A percentile compares a stretch with the other conserved stretches of the same genome.
These are phyloP conservation scores for Fissipunctia ypsillon DNA, from an alignment of 2,888 invertebrate species.

Conservation along the genomic window DNA sequence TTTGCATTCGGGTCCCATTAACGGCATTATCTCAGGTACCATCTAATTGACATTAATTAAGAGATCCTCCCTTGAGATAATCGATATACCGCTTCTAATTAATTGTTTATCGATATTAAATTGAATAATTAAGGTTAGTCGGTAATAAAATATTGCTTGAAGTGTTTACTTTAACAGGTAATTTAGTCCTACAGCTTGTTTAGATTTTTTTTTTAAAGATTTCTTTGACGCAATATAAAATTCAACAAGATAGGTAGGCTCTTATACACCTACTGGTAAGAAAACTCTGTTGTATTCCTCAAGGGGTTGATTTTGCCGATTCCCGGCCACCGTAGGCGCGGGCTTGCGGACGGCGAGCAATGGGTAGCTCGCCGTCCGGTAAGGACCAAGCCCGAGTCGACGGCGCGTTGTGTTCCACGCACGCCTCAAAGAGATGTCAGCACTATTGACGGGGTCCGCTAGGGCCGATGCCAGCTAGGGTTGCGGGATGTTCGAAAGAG, in stretches of 20 bases:
- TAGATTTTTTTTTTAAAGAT: background rate
- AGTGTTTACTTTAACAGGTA: constrained; percentile 11
- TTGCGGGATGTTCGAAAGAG: too few species aligned
- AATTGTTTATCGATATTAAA: constrained; percentile 60
- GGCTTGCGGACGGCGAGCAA: too few species aligned
- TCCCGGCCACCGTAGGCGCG: too few species aligned
- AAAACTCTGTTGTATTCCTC: too few species aligned
- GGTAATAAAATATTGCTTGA: constrained; percentile 14
- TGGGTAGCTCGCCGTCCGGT: too few species aligned
- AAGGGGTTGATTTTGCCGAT: too few species aligned
- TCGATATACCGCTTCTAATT: constrained; percentile 67
- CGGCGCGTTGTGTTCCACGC: too few species aligned
- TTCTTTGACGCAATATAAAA: background rate
- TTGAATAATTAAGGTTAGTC: constrained; percentile 47
- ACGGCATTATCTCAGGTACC: constrained; percentile 44
- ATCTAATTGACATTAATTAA: constrained; percentile 62
- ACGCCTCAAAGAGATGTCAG: too few species aligned
- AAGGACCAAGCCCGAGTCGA: too few species aligned
- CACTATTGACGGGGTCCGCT: too few species aligned
- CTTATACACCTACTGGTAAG: background rate
- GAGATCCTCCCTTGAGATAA: constrained; percentile 60
- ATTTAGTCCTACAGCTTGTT: background rate
- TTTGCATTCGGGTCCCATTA: constrained; percentile 57
- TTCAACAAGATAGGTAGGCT: background rate
- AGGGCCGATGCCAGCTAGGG: too few species aligned